Conservation (phyloP, 2,113 vertebrate genomes). For the Todiramphus chloris region DNA sequence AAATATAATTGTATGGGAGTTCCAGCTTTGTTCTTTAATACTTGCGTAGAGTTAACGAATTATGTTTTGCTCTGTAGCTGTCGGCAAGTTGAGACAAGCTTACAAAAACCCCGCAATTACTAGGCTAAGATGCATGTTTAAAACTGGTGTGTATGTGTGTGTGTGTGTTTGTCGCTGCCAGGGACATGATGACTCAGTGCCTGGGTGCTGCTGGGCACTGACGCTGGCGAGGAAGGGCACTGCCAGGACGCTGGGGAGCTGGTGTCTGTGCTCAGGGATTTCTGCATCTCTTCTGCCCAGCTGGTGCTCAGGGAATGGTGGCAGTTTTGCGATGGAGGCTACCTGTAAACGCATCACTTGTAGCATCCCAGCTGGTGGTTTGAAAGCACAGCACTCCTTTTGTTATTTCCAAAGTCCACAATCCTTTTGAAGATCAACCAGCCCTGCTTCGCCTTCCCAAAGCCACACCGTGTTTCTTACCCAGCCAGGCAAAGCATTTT, state of each 20-base stretch:
- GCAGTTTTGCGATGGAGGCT: not conserved
- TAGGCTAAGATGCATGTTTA: not conserved
- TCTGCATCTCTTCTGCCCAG: not conserved
- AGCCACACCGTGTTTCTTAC: not conserved
- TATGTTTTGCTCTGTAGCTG: constrained; percentile 71
- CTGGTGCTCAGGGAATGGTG: not conserved
- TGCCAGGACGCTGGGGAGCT: not conserved
- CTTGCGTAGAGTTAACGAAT: constrained; percentile 45
- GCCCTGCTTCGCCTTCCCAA: not conserved
- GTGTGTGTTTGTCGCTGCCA: not conserved
- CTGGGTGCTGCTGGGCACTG: not conserved
- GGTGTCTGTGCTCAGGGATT: not conserved
- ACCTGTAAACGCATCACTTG: not conserved
- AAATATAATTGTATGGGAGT: constrained; percentile 83
- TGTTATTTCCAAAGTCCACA: not conserved
- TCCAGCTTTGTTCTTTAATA: constrained; percentile 79
- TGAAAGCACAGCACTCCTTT: not conserved
- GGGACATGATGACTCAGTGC: fast-evolving
- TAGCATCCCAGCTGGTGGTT: not conserved
- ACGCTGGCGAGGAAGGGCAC: not conserved
- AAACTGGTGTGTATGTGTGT: not conserved
- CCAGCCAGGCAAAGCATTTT: not conserved
- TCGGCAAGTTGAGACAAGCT: constrained; percentile 68
- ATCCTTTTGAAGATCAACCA: not conserved
- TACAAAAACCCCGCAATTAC: constrained; percentile 19